These are phyloP conservation scores for Caenorhabditis sp. DNA, from an alignment of 2,888 invertebrate species.

Conservation along the genomic window DNA sequence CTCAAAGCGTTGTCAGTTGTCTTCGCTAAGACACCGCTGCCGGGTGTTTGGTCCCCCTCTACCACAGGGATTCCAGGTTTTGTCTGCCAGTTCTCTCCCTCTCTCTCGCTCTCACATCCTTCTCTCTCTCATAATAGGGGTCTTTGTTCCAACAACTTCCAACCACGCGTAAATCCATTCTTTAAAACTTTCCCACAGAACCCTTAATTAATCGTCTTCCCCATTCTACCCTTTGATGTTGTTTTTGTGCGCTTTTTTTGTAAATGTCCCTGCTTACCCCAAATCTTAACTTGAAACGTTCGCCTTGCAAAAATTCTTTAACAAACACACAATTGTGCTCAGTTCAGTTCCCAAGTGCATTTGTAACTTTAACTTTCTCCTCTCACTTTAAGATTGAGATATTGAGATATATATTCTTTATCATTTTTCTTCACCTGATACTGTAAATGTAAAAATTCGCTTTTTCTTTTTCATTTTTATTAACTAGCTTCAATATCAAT, in stretches of 20 bases:
- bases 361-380: too few relatives aligned
- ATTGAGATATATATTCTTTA: too few relatives aligned
- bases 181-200: conserved; percentile 29
- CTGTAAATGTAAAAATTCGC: too few relatives aligned
- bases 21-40: not conserved
- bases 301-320: too few relatives aligned
- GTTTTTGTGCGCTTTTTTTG: too few relatives aligned
- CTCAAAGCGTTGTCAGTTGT: not conserved
- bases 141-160: conserved; percentile 60
- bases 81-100: conserved; percentile 50
- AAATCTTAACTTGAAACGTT: too few relatives aligned
- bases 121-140: conserved; percentile 57
- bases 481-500: too few relatives aligned
- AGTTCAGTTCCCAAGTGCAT: conserved; percentile 9
- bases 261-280: too few relatives aligned
- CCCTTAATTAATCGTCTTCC: conserved; percentile 15
- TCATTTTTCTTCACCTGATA: too few relatives aligned
- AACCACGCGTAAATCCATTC: conserved; percentile 56
- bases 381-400: too few relatives aligned
- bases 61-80: conserved; percentile 53
- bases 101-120: too few relatives aligned
- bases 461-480: too few relatives aligned
- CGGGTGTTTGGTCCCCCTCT: conserved; percentile 41
- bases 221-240: not conserved
- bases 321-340: not conserved